These are phyloP conservation scores for Pterophyllum scalare DNA, from an alignment of 2,113 vertebrate genomes.

Conservation along the genomic window DNA sequence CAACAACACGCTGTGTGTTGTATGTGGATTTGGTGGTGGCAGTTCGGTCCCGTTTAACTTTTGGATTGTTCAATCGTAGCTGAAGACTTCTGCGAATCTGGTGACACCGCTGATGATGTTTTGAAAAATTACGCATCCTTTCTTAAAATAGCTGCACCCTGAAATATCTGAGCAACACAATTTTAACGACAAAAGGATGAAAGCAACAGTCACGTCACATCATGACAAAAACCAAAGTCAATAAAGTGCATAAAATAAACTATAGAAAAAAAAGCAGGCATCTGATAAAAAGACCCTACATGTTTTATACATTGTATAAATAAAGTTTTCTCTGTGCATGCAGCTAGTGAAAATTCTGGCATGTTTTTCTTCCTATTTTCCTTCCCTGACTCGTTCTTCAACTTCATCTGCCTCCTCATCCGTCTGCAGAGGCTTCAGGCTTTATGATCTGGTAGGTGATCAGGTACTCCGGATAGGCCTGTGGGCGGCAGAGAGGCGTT, in stretches of 20 bases:
- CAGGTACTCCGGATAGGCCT: conserved; percentile 94
- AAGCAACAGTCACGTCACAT: conserved; percentile 27
- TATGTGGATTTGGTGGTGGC: not conserved
- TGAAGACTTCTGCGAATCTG: not conserved
- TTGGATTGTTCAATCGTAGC: not conserved
- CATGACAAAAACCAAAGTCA: not conserved
- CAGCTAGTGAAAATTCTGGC: conserved; percentile 6
- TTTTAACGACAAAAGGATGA: not conserved
- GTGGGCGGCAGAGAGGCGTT: conserved; percentile 31
- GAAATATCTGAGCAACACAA: not conserved
- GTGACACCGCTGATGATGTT: not conserved
- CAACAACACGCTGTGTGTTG: not conserved
- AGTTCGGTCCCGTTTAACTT: not conserved
- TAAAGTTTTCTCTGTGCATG: conserved; percentile 67
- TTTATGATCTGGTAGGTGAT: conserved; percentile 95
- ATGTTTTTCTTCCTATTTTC: not conserved
- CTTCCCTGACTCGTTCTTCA: not conserved
- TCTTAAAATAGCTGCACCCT: not conserved
- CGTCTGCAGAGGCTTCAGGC: conserved; percentile 84
- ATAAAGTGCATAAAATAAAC: conserved; percentile 35
- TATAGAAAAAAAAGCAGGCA: not conserved
- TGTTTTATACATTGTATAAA: conserved; percentile 71
- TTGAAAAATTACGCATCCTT: not conserved
- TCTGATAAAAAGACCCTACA: conserved; percentile 6
- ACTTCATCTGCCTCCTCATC: conserved; percentile 16